Base-by-base conservation (phyloP, 2,888 invertebrate genomes). In the Clanis bilineata region DNA sequence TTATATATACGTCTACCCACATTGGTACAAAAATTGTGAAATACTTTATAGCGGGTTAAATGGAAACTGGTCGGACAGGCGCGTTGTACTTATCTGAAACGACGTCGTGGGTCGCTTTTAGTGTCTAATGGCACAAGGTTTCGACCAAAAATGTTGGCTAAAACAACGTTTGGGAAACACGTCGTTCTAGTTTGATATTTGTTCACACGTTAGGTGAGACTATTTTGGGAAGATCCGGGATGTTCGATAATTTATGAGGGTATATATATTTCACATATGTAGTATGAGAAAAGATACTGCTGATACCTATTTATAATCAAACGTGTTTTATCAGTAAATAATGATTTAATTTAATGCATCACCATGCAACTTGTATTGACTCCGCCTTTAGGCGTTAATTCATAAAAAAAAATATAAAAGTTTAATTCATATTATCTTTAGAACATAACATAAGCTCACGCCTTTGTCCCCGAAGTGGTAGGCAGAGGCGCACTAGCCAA, bases 1-100 rank as follows among this genome's bases (percentile, higher is more conserved):
- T 67, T 67, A 62, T 70, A 28, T 57, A 38, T 70, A 69, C 66
- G 71, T 69, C 74, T 73, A 77, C 74, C 79, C 71, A 77, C 76
- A 74, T 76, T 72, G 74, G 76, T 25, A 56, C 72, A 74, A 74
- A 73, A 77, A 68, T 71, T 15, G 36, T 18, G 38, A 45, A 45
- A 23, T 57, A 45, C 38, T 47, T 45, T 15, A 57, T 22, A 45
- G 57, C 22, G 22, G 23, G 64, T 63, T 62, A 62, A 64, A 59
- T 57, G 39, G 55, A 44, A 32, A 25, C 25, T 38, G 41, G 38
- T 43, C 36, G 36, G 44, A 22, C 57, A 28, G 43, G 57, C 32
- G 28, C 21, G 36, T 32, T 36, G 36, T 51, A 51, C 51, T 51
- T 51, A 51, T 56, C 56, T 41, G 56, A 56, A 56, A 38, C 56